Conservation (phyloP, 2,797 vertebrate genomes). For the Protosalanx chinensis region DNA sequence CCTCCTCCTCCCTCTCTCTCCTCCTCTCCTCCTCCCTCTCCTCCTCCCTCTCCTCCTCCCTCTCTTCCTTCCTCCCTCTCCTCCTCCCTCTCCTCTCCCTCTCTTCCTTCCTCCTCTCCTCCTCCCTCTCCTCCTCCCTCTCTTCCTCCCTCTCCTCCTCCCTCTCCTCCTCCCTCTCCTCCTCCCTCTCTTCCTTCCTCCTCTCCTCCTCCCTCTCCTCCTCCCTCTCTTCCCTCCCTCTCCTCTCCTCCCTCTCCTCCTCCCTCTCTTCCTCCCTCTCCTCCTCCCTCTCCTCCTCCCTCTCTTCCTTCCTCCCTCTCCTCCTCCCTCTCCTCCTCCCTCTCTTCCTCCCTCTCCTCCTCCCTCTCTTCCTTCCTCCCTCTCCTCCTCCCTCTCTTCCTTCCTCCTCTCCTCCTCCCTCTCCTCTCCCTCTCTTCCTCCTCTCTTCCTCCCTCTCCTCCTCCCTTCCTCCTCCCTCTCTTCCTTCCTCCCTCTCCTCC, state of each 20-base stretch:
- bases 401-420: too few relatives aligned
- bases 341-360: not conserved
- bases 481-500: too few relatives aligned
- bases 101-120: too few relatives aligned
- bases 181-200: too few relatives aligned
- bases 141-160: not conserved
- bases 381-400: not conserved
- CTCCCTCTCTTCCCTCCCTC: slow-evolving; percentile 1
- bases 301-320: too few relatives aligned
- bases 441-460: not conserved
- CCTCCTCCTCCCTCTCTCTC: too few relatives aligned
- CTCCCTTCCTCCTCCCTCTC: too few relatives aligned
- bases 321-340: too few relatives aligned
- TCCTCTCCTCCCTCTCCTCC: not conserved
- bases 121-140: not conserved
- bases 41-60: not conserved
- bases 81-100: slow-evolving; percentile 2
- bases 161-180: not conserved
- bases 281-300: not conserved
- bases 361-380: not conserved
- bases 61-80: not conserved
- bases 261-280: not conserved
- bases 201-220: not conserved
- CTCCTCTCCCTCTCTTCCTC: not conserved
- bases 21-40: too few relatives aligned